Evolutionary conservation across 2,113 vertebrate genomes (phyloP).

Genomic region (Carassius carassius): DNA sequence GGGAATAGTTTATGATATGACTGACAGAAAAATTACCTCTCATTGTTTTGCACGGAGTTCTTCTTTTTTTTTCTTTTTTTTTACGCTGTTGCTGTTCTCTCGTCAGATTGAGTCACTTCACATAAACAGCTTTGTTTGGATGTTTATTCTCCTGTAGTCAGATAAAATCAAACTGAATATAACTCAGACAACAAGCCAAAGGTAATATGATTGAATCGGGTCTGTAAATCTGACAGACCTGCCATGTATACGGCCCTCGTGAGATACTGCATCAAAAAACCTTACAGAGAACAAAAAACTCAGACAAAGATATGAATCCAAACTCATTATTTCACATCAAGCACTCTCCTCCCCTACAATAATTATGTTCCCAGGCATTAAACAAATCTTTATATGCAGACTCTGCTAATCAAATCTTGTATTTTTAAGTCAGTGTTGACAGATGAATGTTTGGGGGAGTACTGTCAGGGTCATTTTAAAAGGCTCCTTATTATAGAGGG

Average conservation of each 20-base stretch:
- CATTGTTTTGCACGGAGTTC: neutral
- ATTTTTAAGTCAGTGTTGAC: constrained; percentile 41
- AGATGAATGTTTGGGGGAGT: constrained; percentile 49
- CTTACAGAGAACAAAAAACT: neutral
- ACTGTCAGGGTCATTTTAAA: neutral
- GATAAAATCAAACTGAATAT: neutral
- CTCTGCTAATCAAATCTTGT: constrained; percentile 3
- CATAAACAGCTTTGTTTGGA: neutral
- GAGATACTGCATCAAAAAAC: constrained; percentile 6
- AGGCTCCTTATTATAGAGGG: neutral
- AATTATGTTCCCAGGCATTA: constrained; percentile 44
- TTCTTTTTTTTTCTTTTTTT: constrained; percentile 5
- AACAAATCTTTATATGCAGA: constrained; percentile 8
- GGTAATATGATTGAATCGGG: neutral
- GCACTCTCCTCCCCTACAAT: constrained; percentile 29
- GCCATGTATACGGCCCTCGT: neutral
- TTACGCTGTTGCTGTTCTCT: constrained; percentile 10
- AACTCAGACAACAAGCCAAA: neutral
- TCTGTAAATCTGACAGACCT: neutral
- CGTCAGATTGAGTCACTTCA: neutral
- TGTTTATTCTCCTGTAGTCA: neutral
- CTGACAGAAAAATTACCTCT: constrained; percentile 35
- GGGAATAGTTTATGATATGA: neutral
- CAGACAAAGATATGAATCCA: constrained; percentile 2
- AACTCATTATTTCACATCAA: constrained; percentile 19